Percentiles rank a stretch among this genome's conserved stretches.
Evolutionary conservation across 2,888 invertebrate genomes (phyloP).

Genomic region (Apotomis capreana): DNA sequence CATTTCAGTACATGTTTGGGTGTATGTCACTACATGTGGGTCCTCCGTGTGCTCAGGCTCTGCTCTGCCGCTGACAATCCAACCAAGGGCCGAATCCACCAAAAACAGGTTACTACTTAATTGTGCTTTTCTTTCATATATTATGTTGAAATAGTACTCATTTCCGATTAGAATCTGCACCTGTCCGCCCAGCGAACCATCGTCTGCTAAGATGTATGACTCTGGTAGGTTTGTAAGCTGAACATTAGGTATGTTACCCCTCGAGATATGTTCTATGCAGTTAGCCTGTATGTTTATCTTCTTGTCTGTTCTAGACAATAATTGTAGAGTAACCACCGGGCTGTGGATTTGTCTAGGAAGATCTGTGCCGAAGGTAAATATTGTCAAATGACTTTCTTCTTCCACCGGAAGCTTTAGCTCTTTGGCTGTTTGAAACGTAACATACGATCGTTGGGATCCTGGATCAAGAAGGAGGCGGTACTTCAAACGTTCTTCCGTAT

Average conservation of each 20-base stretch:
- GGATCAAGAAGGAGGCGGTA: not conserved
- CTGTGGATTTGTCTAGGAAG: not conserved
- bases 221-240: not conserved
- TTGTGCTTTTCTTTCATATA: too few species aligned
- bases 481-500: not conserved
- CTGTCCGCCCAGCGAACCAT: not conserved
- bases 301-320: not conserved
- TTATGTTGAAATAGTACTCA: too few species aligned
- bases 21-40: too few species aligned
- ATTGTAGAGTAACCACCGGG: not conserved
- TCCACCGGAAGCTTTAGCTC: not conserved
- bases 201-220: not conserved
- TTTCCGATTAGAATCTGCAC: too few species aligned
- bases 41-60: too few species aligned
- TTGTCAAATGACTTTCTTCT: conserved; percentile 8
- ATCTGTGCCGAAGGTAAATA: conserved; percentile 3
- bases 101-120: too few species aligned
- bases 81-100: too few species aligned
- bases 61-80: too few species aligned
- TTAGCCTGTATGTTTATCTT: not conserved
- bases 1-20: too few species aligned
- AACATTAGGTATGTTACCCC: not conserved
- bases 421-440: not conserved
- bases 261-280: conserved; percentile 1
- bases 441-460: conserved; percentile 1